A percentile compares a stretch with the other conserved stretches of the same genome.
These are phyloP conservation scores for Microcebus jonahi DNA, from an alignment of 2,113 vertebrate genomes.

Conservation along the genomic window DNA sequence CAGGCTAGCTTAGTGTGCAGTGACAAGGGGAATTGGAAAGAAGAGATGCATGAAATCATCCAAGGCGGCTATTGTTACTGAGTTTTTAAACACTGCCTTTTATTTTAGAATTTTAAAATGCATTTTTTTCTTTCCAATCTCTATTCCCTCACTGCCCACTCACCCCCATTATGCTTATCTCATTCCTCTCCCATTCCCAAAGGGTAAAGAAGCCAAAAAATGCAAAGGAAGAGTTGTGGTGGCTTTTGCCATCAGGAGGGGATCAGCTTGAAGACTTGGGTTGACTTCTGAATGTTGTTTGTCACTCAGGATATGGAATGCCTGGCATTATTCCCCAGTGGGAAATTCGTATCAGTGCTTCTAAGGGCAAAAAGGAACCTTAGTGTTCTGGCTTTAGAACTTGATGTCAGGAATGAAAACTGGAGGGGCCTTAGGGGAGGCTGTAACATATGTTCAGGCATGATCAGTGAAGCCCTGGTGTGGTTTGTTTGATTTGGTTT, in stretches of 20 bases:
- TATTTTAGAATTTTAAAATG: neutral
- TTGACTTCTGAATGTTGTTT: neutral
- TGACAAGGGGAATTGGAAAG: neutral
- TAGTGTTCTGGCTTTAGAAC: neutral
- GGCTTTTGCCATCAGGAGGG: neutral
- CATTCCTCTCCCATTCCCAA: neutral
- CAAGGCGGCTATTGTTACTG: neutral
- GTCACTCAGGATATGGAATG: neutral
- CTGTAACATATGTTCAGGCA: neutral
- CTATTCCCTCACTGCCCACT: neutral
- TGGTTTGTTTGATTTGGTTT: slow-evolving; percentile 63
- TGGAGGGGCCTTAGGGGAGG: neutral
- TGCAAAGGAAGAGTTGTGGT: neutral
- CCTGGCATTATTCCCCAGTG: neutral
- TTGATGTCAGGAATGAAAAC: neutral
- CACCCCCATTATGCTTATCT: neutral
- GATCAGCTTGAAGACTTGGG: neutral
- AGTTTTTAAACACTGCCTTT: neutral
- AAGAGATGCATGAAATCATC: neutral
- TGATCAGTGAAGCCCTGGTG: neutral
- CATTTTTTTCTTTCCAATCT: neutral
- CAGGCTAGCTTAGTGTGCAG: neutral
- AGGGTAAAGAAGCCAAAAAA: neutral
- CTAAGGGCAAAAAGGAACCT: neutral
- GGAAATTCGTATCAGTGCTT: neutral